Evolutionary conservation across 2,797 vertebrate species (phyloP), one percentile per base, ranked within the genome.

Genomic region (Channallabes apus): DNA sequence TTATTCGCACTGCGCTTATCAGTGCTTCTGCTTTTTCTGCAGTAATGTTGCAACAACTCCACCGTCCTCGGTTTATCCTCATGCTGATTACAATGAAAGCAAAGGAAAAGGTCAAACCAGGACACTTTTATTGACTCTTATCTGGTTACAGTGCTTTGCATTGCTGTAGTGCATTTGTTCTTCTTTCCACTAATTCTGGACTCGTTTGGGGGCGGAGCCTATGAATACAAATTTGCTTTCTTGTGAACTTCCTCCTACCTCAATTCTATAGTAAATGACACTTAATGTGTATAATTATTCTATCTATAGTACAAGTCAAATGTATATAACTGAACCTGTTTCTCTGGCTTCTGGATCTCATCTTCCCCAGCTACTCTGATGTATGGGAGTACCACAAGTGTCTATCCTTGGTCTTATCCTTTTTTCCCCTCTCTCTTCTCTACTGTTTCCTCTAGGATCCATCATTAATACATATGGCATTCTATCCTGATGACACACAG

Each of bases 1-100:
- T 82, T 86, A 41, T 67, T 82, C 71, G 32, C 72, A n/a, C 9
- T 17, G 8, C 1, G 76, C 56, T 78, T 78, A 78, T 78, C 76
- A 35, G 51, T 75, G 29, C 75, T 35, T 35, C 56, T 77, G 75
- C 17, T 77, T 77, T 35, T 35, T 59, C 67, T 58, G 29, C 65
- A 24, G 22, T n/a, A 32, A 62, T 80, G 67, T 46, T 35, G 82
- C 14, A 79, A 75, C 11, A 8, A 14, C 51, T 58, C 54, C 20
- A 56, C n/a, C 41, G 7, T 51, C n/a, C 41, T 54, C 72, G 20
- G 51, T 29, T 56, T 54, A n/a, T 27, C n/a, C n/a, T n/a, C 72
- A 54, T 51, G 27, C 29, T 35, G 61, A 75, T 54, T 64, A 14
- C 51, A 27, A 64, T 3, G 17, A 35, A n/a, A 22, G 41, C 5